A percentile compares a stretch with the other conserved stretches of the same genome.
These are phyloP conservation scores for Gymnocypris eckloni DNA, from an alignment of 2,797 vertebrate species.

Conservation along the genomic window DNA sequence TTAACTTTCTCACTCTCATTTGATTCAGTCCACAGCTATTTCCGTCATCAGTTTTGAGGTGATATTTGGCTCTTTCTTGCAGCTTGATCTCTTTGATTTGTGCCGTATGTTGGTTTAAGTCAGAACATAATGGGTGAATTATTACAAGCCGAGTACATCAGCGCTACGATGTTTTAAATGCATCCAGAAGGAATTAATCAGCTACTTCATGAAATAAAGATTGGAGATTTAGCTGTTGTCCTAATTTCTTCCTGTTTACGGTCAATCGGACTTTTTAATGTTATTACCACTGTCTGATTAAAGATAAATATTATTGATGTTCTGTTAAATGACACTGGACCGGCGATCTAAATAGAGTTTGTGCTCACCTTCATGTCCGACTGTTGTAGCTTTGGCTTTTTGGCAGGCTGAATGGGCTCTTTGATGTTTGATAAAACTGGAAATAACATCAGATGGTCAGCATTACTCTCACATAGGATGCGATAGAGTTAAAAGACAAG, in stretches of 20 bases:
- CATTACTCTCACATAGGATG: constrained; percentile 40
- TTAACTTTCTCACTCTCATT: constrained; percentile 61
- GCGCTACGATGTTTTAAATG: constrained; percentile 53
- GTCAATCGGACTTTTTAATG: constrained; percentile 50
- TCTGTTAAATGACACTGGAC: background rate
- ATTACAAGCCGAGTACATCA: constrained; percentile 50
- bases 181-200: constrained; percentile 62
- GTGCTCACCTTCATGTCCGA: constrained; percentile 85
- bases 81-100: constrained; percentile 61
- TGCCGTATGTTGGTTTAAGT: constrained; percentile 60
- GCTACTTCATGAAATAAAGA: constrained; percentile 51
- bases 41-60: constrained; percentile 66
- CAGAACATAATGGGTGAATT: constrained; percentile 60
- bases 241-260: constrained; percentile 52
- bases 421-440: constrained; percentile 93
- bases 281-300: constrained; percentile 46
- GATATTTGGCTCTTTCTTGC: constrained; percentile 58
- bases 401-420: constrained; percentile 84
- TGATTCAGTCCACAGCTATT: constrained; percentile 63
- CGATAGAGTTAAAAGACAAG: constrained; percentile 15
- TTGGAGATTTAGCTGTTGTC: constrained; percentile 47
- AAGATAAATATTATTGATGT: constrained; percentile 1
- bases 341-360: background rate
- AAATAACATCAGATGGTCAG: constrained; percentile 36
- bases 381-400: constrained; percentile 89